A percentile compares a stretch with the other conserved stretches of the same genome.
These are phyloP conservation scores for Mayetiola destructor DNA, from an alignment of 2,888 invertebrate species.

Conservation along the genomic window DNA sequence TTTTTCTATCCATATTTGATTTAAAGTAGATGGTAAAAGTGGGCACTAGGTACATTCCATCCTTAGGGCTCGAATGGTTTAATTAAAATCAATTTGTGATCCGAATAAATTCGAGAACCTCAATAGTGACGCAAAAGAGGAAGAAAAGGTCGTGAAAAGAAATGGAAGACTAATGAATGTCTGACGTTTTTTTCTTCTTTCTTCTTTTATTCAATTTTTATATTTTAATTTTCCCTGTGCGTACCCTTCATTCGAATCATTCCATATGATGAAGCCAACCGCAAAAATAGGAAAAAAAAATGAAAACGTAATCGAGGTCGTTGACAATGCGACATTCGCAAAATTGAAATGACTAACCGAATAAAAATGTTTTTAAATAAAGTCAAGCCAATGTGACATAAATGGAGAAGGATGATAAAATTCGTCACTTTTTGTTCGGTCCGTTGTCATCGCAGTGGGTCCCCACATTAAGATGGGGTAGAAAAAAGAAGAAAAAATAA, in stretches of 20 bases:
- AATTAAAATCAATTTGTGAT: conserved; percentile 9
- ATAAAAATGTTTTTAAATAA: no score
- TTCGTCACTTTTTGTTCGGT: no score
- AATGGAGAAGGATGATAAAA: no score
- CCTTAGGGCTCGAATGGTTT: no score
- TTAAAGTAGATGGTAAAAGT: not conserved
- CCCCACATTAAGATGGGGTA: no score
- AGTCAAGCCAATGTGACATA: no score
- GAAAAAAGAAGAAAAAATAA: no score
- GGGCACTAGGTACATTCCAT: no score
- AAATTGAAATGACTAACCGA: conserved; percentile 5
- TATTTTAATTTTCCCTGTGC: not conserved
- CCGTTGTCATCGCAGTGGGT: no score
- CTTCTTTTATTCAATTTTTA: not conserved
- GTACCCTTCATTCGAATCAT: not conserved
- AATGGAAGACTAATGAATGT: conserved; percentile 4
- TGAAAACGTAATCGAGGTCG: conserved; percentile 7
- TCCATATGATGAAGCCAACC: conserved; percentile 11
- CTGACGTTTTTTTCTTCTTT: not conserved
- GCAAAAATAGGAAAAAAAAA: conserved; percentile 9
- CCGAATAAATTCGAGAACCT: not conserved
- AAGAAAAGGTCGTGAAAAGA: not conserved
- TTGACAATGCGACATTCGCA: not conserved
- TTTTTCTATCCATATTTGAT: not conserved
- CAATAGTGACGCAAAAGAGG: not conserved